Percentiles rank a stretch among this genome's conserved stretches.
phyloP scores from a whole-genome alignment of 1,140 invertebrate genomes.

The Drosophila ercepeae region DNA sequence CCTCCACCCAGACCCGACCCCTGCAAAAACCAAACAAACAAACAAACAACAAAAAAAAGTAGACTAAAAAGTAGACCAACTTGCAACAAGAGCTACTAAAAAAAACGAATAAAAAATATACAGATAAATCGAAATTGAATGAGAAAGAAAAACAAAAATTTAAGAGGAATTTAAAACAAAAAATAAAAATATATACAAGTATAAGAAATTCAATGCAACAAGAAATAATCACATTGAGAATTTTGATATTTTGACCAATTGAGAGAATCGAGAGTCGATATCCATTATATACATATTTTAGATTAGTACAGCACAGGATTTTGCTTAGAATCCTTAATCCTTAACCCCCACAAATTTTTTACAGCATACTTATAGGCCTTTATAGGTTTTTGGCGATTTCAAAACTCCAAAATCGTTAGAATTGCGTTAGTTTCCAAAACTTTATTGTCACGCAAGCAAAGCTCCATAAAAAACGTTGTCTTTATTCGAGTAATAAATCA shows the following conservation, averaged over 20 bases:
- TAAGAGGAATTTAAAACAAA: conserved; percentile 16
- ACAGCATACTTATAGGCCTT: background rate
- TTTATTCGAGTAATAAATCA: background rate
- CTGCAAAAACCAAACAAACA: conserved; percentile 21
- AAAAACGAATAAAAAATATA: conserved; percentile 16
- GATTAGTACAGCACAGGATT: background rate
- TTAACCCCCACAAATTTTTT: background rate
- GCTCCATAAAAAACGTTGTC: background rate
- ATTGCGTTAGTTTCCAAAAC: too few species aligned
- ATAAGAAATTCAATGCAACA: conserved; percentile 81
- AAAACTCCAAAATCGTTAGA: background rate
- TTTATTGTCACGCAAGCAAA: background rate
- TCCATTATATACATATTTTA: background rate
- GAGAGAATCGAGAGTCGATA: conserved; percentile 5
- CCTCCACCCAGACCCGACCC: conserved; percentile 42
- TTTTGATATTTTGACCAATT: conserved; percentile 9
- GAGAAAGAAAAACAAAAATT: conserved; percentile 9
- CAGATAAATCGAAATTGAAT: conserved; percentile 10
- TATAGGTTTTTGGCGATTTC: background rate
- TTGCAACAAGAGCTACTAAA: conserved; percentile 16
- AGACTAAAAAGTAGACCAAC: background rate
- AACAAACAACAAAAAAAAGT: conserved; percentile 6
- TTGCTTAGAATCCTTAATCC: background rate
- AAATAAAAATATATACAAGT: conserved; percentile 28
- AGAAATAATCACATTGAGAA: conserved; percentile 79